Conservation (phyloP, 2,113 vertebrate species). For the Nerophis ophidion region DNA sequence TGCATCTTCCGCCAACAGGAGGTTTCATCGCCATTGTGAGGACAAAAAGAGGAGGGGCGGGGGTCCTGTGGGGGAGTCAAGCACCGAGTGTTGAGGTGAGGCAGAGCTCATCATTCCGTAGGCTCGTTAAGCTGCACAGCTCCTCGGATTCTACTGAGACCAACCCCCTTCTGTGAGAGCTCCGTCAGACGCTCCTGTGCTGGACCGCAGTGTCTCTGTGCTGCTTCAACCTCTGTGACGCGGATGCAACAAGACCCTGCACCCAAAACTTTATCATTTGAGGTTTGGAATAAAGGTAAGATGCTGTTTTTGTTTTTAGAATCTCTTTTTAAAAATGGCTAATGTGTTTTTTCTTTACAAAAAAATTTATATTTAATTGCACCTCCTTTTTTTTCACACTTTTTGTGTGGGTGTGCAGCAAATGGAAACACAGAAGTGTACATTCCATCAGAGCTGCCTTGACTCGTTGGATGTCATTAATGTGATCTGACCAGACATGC, state of each 20-base stretch:
- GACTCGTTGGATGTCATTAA: not conserved
- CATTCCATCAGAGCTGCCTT: conserved; percentile 1
- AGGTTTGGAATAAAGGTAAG: conserved; percentile 63
- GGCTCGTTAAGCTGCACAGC: conserved; percentile 65
- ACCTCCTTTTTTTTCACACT: not conserved
- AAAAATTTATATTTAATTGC: too few relatives aligned
- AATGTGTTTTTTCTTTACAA: too few relatives aligned
- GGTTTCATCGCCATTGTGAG: conserved; percentile 57
- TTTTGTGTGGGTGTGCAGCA: not conserved
- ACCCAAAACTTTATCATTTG: conserved; percentile 56
- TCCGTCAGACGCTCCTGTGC: conserved; percentile 47
- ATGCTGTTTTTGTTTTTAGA: not conserved
- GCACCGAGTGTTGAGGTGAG: conserved; percentile 54
- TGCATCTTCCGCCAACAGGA: conserved; percentile 53
- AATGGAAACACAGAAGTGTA: not conserved
- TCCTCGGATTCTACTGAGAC: conserved; percentile 64
- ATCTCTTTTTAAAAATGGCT: not conserved
- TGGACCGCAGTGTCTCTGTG: conserved; percentile 51
- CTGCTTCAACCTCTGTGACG: conserved; percentile 43
- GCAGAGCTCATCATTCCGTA: conserved; percentile 68
- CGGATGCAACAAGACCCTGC: conserved; percentile 50
- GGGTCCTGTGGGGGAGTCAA: conserved; percentile 41
- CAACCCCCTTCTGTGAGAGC: conserved; percentile 41
- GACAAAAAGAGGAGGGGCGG: conserved; percentile 46
- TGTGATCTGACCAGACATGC: not conserved